Percentiles rank a stretch among this genome's conserved stretches.
Evolutionary conservation across 2,113 vertebrate genomes (phyloP).

Genomic region (Tylochromis polylepis): DNA sequence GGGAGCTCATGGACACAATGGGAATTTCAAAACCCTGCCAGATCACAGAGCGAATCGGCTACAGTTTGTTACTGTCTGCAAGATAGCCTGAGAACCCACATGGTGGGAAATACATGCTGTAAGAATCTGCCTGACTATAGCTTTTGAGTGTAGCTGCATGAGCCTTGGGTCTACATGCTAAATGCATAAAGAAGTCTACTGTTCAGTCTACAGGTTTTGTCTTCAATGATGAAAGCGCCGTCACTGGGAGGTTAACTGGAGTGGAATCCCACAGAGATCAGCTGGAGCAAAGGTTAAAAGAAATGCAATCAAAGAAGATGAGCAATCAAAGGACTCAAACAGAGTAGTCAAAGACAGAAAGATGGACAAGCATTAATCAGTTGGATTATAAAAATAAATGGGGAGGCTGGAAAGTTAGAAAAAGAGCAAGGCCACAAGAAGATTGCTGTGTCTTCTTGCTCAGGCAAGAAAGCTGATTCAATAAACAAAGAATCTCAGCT

Average conservation of each 20-base stretch:
- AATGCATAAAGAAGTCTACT: neutral
- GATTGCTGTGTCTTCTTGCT: neutral
- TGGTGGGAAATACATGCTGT: neutral
- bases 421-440: neutral
- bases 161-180: neutral
- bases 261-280: conserved; percentile 18
- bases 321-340: conserved; percentile 4
- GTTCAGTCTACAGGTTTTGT: neutral
- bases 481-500: conserved; percentile 40
- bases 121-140: neutral
- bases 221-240: neutral
- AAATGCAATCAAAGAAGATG: conserved; percentile 25
- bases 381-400: neutral
- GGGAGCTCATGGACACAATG: conserved; percentile 34
- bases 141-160: neutral
- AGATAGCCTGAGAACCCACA: neutral
- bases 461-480: conserved; percentile 19
- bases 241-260: conserved; percentile 18
- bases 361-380: neutral
- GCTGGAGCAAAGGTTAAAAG: conserved; percentile 1
- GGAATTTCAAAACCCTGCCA: conserved; percentile 42
- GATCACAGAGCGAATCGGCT: conserved; percentile 14
- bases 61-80: conserved; percentile 1
- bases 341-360: neutral
- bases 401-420: neutral